Evolutionary conservation across 2,797 vertebrate species (phyloP), one percentile per base, ranked within the genome.

Genomic region (Acanthurus tractus): DNA sequence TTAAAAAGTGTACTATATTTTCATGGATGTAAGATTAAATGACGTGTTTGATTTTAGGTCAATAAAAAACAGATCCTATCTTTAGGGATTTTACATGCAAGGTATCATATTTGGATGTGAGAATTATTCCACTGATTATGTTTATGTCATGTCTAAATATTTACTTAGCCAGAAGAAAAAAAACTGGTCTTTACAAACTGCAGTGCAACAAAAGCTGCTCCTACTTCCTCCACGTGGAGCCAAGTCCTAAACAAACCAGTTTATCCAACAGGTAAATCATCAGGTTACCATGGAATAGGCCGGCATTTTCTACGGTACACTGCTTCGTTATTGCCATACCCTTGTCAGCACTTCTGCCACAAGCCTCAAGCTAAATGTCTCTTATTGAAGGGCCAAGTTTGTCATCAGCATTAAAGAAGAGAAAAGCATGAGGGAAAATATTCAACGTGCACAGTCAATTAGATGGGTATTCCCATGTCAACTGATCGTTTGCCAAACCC

Each of bases 171-270:
- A 3, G n/a, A 13, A 22, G 34, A 58, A n/a, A 0, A 7, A 17
- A 15, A 45, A 40, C 15, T 34, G 10, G 13, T 42, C 44, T 6
- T 65, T 2, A 22, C 5, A 59, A 62, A 18, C 9, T 49, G 52
- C 42, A 67, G 50, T 49, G 44, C 17, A 81, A 63, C 49, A 58
- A 63, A 3, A 68, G 63, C 50, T 45, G 42, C 17, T 67, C 42
- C 4, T 53, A 55, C 17, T 74, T 79, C 23, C 38, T 20, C 23
- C 62, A 72, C 75, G 56, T 3, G 7, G 6, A 77, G 63, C 55
- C 48, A 67, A 42, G 36, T 29, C 12, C 9, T 45, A 64, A 65
- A 75, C 54, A 82, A 84, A 80, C 75, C 65, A 77, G 76, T 81
- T 67, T 63, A 46, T 45, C 52, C 3, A 11, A 40, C 18, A 6